phyloP scores from a whole-genome alignment of 1,140 invertebrate genomes.

The Hesperophylax magnus region DNA sequence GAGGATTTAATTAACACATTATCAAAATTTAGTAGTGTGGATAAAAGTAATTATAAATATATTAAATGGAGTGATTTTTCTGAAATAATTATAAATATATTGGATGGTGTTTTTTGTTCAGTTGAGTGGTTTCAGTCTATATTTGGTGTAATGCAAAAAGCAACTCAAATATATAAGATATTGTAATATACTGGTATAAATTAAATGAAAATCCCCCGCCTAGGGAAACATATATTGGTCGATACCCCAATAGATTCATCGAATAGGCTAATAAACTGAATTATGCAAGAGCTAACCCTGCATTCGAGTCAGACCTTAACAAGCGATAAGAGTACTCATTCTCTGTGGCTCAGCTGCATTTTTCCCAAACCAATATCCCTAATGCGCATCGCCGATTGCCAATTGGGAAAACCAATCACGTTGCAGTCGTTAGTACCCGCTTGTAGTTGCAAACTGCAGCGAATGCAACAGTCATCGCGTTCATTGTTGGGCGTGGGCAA shows the following conservation, averaged over 20 bases:
- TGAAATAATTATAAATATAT: too few species aligned
- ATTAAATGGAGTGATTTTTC: too few species aligned
- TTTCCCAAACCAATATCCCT: neutral
- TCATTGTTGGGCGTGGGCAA: neutral
- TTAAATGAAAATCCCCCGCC: neutral
- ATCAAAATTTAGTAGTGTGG: too few species aligned
- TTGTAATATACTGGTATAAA: too few species aligned
- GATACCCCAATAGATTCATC: too few species aligned
- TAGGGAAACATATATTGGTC: neutral
- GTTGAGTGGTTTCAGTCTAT: too few species aligned
- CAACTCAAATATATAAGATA: too few species aligned
- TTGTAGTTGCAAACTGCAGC: neutral
- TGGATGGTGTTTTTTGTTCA: too few species aligned
- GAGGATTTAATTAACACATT: too few species aligned
- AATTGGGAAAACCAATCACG: neutral
- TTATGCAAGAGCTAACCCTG: neutral
- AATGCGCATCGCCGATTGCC: neutral
- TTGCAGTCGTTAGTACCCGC: neutral
- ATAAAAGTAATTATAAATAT: too few species aligned
- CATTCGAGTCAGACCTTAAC: neutral
- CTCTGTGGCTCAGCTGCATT: neutral
- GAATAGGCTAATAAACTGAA: too few species aligned
- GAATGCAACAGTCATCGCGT: constrained; percentile 16
- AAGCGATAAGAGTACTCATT: neutral
- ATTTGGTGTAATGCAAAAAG: too few species aligned